Evolutionary conservation across 23 tunicate species (phyloP).

Genomic region (Styela plicata): DNA sequence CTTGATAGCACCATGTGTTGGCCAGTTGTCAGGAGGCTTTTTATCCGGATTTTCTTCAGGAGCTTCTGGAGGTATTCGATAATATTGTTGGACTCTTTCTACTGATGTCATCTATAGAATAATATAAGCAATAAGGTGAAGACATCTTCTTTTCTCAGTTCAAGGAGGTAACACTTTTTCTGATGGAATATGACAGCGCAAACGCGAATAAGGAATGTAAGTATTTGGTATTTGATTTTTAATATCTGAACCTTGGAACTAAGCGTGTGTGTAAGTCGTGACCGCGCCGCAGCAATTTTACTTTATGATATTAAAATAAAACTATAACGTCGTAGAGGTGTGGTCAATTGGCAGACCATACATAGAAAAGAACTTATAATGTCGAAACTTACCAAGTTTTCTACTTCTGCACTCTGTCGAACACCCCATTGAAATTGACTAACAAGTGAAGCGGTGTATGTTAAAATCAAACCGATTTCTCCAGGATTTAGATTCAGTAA

Average conservation of each 20-base stretch:
- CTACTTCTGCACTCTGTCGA: constrained; percentile 86
- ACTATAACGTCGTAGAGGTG: no score
- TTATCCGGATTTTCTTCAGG: neutral
- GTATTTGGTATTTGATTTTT: no score
- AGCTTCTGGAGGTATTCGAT: constrained; percentile 24
- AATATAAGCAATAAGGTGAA: neutral
- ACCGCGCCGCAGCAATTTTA: no score
- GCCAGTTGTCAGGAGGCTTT: constrained; percentile 16
- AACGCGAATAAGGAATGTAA: neutral
- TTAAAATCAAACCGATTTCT: constrained; percentile 62
- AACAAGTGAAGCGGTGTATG: constrained; percentile 45
- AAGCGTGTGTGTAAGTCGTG: no score
- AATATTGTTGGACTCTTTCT: constrained; percentile 33
- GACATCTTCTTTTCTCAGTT: no score
- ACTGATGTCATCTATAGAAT: constrained; percentile 35
- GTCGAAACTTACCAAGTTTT: constrained; percentile 48
- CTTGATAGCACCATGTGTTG: constrained; percentile 36
- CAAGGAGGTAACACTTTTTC: no score
- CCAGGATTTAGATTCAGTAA: constrained; percentile 37
- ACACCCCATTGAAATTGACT: constrained; percentile 89
- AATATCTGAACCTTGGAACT: neutral
- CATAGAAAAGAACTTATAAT: neutral
- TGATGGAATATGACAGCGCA: neutral
- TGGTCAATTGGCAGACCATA: neutral
- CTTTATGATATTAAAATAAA: no score